These are phyloP conservation scores for Lagocephalus sceleratus DNA, from an alignment of 2,797 vertebrate genomes.

Conservation along the genomic window DNA sequence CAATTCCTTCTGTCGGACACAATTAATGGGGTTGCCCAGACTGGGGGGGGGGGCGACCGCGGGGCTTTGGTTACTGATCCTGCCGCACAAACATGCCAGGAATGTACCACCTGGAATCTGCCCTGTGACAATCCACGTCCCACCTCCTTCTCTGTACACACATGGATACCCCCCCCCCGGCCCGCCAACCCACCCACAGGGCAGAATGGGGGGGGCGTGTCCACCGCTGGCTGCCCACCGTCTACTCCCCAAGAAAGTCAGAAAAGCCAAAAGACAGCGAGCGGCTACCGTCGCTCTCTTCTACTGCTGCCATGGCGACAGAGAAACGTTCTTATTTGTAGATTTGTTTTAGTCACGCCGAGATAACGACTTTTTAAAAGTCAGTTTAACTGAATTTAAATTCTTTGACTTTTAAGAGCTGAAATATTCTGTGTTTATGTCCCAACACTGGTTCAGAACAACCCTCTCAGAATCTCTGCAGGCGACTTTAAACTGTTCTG, in stretches of 20 bases:
- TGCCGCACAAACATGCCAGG: conserved; percentile 69
- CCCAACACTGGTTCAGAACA: too few relatives aligned
- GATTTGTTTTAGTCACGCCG: too few relatives aligned
- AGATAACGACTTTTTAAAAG: too few relatives aligned
- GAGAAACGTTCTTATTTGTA: too few relatives aligned
- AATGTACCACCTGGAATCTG: conserved; percentile 69
- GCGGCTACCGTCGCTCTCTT: too few relatives aligned
- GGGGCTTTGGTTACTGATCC: conserved; percentile 75
- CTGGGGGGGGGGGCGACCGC: conserved; percentile 45
- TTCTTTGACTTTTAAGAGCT: too few relatives aligned
- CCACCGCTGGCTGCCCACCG: conserved; percentile 38
- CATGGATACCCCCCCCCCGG: conserved; percentile 34
- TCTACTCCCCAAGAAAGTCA: conserved; percentile 39
- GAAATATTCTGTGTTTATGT: too few relatives aligned
- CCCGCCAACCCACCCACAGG: conserved; percentile 40
- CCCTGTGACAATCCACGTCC: conserved; percentile 55
- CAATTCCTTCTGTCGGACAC: conserved; percentile 78
- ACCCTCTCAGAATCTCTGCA: too few relatives aligned
- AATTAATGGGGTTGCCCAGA: conserved; percentile 73
- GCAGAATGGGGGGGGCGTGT: conserved; percentile 46
- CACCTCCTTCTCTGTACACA: conserved; percentile 50
- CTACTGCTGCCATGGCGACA: too few relatives aligned
- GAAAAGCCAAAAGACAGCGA: conserved; percentile 38
- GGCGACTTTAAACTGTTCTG: too few relatives aligned
- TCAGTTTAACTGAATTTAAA: too few relatives aligned